Conservation (phyloP, 2,888 invertebrate genomes). For the Unio pictorum region DNA sequence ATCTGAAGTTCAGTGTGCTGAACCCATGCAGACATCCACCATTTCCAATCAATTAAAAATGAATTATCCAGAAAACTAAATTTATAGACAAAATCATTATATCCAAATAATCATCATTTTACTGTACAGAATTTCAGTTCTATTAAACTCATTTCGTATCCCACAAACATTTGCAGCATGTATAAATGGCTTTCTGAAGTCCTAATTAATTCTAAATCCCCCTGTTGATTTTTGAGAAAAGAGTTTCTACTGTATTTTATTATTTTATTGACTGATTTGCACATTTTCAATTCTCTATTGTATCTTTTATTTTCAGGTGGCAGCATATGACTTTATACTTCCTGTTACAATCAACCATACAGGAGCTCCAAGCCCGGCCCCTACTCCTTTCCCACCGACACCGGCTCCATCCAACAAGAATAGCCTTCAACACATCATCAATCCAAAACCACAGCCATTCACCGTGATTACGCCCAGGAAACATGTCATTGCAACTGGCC, state of each 20-base stretch:
- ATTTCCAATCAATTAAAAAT: no score
- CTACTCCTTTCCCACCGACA: slow-evolving; percentile 60
- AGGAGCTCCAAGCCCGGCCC: slow-evolving; percentile 61
- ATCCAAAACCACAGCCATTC: slow-evolving; percentile 59
- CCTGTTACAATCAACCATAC: slow-evolving; percentile 68
- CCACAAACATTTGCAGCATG: no score
- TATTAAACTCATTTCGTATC: no score
- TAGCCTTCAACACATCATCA: slow-evolving; percentile 64
- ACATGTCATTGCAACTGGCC: slow-evolving; percentile 69
- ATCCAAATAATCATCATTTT: no score
- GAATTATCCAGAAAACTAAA: no score
- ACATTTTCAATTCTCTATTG: not conserved
- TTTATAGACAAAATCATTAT: no score
- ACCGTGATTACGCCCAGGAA: slow-evolving; percentile 64
- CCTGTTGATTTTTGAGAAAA: no score
- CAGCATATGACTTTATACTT: slow-evolving; percentile 70
- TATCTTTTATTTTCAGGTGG: slow-evolving; percentile 59
- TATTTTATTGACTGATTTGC: not conserved
- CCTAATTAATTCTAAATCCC: no score
- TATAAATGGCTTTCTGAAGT: no score
- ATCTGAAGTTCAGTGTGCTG: no score
- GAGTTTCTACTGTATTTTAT: not conserved
- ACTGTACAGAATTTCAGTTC: no score
- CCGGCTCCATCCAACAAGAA: slow-evolving; percentile 62
- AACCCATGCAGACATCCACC: no score